A percentile compares a stretch with the other conserved stretches of the same genome.
Evolutionary conservation across 2,888 invertebrate species (phyloP).

Genomic region (Spodoptera littoralis): DNA sequence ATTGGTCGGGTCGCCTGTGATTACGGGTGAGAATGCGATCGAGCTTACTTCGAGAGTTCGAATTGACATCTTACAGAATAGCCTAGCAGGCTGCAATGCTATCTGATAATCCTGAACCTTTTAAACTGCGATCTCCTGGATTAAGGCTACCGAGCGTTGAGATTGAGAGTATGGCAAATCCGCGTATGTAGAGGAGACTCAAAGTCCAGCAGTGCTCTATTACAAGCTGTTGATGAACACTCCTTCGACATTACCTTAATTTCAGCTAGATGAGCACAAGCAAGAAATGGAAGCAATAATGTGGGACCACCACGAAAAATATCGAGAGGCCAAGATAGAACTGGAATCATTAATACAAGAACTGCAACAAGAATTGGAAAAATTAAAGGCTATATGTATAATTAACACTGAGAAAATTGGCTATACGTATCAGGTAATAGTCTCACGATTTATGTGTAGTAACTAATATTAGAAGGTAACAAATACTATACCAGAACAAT

Average conservation of each 20-base stretch:
- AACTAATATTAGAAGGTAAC: background rate
- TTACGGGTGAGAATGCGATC: too few species aligned
- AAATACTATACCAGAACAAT: background rate
- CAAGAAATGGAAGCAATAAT: conserved; percentile 89
- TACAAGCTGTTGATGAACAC: too few species aligned
- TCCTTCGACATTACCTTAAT: conserved; percentile 3
- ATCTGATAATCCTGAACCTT: too few species aligned
- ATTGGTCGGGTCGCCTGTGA: too few species aligned
- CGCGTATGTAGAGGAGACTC: too few species aligned
- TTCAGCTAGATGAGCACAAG: conserved; percentile 84
- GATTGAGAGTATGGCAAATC: too few species aligned
- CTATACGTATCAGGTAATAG: conserved; percentile 93
- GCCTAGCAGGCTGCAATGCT: too few species aligned
- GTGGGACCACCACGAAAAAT: conserved; percentile 92
- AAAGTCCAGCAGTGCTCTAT: too few species aligned
- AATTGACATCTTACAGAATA: too few species aligned
- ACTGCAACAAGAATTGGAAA: conserved; percentile 93
- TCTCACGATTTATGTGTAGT: background rate
- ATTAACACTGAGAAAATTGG: conserved; percentile 97
- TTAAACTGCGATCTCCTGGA: too few species aligned
- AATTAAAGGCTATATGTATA: conserved; percentile 93
- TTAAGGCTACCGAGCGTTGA: too few species aligned
- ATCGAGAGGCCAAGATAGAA: conserved; percentile 91
- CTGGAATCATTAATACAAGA: conserved; percentile 92
- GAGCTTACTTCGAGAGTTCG: too few species aligned